Evolutionary conservation across 2,113 vertebrate species (phyloP), one percentile per base, ranked within the genome.

Genomic region (Platichthys stellatus): DNA sequence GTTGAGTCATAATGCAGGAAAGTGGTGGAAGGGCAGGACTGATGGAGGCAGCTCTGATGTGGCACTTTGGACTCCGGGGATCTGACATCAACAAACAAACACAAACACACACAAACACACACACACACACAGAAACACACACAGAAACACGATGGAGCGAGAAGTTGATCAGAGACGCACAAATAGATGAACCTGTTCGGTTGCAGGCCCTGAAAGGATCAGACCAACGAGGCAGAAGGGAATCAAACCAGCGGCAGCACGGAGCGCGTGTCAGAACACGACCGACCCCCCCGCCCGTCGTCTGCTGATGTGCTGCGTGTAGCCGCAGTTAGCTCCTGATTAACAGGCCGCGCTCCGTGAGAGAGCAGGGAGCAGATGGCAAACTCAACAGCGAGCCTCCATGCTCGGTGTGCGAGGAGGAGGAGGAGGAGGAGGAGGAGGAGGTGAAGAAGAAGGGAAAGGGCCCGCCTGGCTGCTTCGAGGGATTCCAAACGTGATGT

Each of bases 401-500:
- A 54, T 11, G 31, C 40, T 57, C 23, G 18, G 47, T 67, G 79
- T 63, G 69, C 65, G 15, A 43, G 63, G 26, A 26, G 2, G 26
- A 72, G 18, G 49, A 53, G 49, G 5, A 67, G 51, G 8, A 63
- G 56, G 15, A 59, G 51, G 8, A 63, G 56, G 15, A 56, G 64
- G 14, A 63, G 51, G 24, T 47, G 51, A 64, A 67, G 70, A 20
- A 53, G 51, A 64, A 67, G 70, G 20, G 76, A 64, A 72, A 57
- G 68, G 58, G 60, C 31, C 63, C 14, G 64, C 71, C 62, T 69
- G 78, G 74, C 68, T 71, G 87, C 88, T 88, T 82, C 79, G 24
- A 93, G 91, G 82, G 82, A 90, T 78, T 91, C 86, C 87, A 84
- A 90, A 90, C 66, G 68, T 86, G 84, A 89, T 89, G 91, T 92